These are phyloP conservation scores for Caerostris darwini DNA, from an alignment of 1,140 invertebrate genomes.

Conservation along the genomic window DNA sequence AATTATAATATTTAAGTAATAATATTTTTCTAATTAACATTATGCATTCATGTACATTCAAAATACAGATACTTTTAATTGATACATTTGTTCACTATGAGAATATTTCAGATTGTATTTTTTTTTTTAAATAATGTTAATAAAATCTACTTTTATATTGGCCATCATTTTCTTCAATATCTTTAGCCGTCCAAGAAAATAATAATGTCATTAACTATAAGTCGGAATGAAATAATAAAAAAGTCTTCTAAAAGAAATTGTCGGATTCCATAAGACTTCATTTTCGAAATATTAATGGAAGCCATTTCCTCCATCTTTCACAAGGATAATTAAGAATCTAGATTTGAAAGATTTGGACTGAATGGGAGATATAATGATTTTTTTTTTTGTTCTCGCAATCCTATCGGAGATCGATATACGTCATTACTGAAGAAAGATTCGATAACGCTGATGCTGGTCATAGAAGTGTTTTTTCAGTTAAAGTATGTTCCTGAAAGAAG, in stretches of 20 bases:
- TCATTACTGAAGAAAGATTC: slow-evolving; percentile 14
- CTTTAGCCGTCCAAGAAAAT: neutral
- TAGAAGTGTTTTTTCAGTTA: neutral
- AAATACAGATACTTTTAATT: too few relatives aligned
- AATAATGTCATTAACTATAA: slow-evolving; percentile 47
- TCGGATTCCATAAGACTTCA: slow-evolving; percentile 8
- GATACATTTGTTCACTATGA: too few relatives aligned
- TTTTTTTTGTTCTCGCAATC: neutral
- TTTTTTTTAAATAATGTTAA: neutral
- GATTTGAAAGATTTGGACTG: slow-evolving; percentile 51
- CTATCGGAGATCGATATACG: slow-evolving; percentile 8
- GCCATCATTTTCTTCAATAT: neutral
- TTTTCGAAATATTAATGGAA: slow-evolving; percentile 43
- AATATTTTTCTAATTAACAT: too few relatives aligned
- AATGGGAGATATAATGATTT: slow-evolving; percentile 37
- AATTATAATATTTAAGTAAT: too few relatives aligned
- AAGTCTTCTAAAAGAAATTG: slow-evolving; percentile 20
- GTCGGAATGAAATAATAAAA: neutral
- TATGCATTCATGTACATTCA: too few relatives aligned
- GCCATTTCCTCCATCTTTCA: slow-evolving; percentile 22
- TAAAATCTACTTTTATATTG: neutral
- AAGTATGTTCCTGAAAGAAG: neutral
- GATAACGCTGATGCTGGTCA: slow-evolving; percentile 14
- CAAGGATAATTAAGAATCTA: slow-evolving; percentile 44
- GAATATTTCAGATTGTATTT: too few relatives aligned